A percentile compares a stretch with the other conserved stretches of the same genome.
Evolutionary conservation across 23 tunicate genomes (phyloP).

Genomic region (Ciona savignyi): DNA sequence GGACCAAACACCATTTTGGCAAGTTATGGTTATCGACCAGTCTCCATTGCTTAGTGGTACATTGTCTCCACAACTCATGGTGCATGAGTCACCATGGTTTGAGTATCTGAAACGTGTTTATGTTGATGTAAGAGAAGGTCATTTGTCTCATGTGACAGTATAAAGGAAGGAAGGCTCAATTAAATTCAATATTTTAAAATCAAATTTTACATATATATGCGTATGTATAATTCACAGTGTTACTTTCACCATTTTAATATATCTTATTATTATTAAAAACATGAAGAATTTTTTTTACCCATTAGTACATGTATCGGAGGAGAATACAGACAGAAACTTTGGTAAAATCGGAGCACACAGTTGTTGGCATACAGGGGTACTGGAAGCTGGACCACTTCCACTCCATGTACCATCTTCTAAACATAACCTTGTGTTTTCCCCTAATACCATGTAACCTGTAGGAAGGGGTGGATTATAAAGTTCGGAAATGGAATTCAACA

Average conservation of each 20-base stretch:
- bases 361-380: constrained; percentile 15
- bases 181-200: too few species aligned
- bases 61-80: background rate
- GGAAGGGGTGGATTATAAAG: too few species aligned
- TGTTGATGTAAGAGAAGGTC: too few species aligned
- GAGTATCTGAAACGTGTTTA: constrained; percentile 1
- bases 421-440: constrained; percentile 28
- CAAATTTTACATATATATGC: too few species aligned
- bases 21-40: background rate
- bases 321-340: background rate
- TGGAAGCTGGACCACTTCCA: constrained; percentile 27
- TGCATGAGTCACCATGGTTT: constrained; percentile 7
- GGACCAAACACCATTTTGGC: constrained; percentile 16
- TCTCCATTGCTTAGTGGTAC: constrained; percentile 7
- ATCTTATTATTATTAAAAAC: too few species aligned
- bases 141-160: too few species aligned
- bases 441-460: constrained; percentile 17
- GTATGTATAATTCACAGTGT: too few species aligned
- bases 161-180: too few species aligned
- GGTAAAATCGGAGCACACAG: constrained; percentile 21
- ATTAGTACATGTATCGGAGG: background rate
- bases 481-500: too few species aligned
- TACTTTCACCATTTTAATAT: too few species aligned
- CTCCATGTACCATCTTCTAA: constrained; percentile 20
- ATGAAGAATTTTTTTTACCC: too few species aligned